Evolutionary conservation across 2,113 vertebrate genomes (phyloP).

Genomic region (Epinephelus cyanopodus): DNA sequence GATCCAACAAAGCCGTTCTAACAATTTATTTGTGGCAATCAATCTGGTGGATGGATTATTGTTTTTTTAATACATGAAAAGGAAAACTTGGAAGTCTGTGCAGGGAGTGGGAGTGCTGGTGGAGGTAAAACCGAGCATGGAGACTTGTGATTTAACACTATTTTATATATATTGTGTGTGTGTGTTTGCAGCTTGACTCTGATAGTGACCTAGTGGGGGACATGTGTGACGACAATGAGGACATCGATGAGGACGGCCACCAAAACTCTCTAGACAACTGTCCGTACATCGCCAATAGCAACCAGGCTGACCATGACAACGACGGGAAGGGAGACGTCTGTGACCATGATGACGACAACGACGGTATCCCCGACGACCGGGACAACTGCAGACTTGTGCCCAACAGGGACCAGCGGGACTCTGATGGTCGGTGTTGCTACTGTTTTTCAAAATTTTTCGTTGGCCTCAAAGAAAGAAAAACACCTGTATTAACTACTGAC

Average conservation of each 20-base stretch:
- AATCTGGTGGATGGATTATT: neutral
- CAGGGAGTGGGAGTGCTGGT: neutral
- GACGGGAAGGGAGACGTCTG: slow-evolving; percentile 95
- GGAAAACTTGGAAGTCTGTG: neutral
- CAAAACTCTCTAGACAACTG: slow-evolving; percentile 99
- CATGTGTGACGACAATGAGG: slow-evolving; percentile 93
- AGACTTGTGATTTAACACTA: neutral
- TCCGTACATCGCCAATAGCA: slow-evolving; percentile 94
- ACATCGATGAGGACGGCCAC: slow-evolving; percentile 96
- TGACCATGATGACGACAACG: slow-evolving; percentile 95
- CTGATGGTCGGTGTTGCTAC: slow-evolving; percentile 85
- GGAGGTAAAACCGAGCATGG: neutral
- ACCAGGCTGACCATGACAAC: slow-evolving; percentile 95
- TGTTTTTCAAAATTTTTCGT: neutral
- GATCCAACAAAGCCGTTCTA: neutral
- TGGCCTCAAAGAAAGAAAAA: neutral
- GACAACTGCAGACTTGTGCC: slow-evolving; percentile 95
- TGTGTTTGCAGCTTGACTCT: slow-evolving; percentile 84
- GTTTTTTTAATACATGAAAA: neutral
- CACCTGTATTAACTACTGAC: neutral
- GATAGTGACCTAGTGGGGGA: slow-evolving; percentile 97
- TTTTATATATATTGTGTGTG: slow-evolving; percentile 5
- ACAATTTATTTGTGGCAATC: slow-evolving; percentile 6
- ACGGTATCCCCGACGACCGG: slow-evolving; percentile 93
- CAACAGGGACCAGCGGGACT: slow-evolving; percentile 91